Evolutionary conservation across 2,113 vertebrate genomes (phyloP).

Genomic region (Aegotheles bennettii): DNA sequence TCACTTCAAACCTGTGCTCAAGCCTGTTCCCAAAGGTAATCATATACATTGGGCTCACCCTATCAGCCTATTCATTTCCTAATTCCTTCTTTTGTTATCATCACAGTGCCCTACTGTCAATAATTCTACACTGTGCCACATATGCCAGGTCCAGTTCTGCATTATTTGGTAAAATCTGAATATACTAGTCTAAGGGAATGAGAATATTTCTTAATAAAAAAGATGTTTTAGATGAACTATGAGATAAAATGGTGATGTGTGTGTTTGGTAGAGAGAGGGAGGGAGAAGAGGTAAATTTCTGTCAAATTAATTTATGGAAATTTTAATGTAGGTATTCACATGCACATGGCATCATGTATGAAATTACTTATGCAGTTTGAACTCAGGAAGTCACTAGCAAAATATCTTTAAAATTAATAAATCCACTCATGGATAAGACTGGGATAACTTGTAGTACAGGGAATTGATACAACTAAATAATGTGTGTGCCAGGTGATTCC

Average conservation of each 20-base stretch:
- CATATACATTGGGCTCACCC: neutral
- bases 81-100: neutral
- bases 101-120: neutral
- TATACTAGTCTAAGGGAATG: neutral
- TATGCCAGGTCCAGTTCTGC: neutral
- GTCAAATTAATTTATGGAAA: neutral
- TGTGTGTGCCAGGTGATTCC: neutral
- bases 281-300: neutral
- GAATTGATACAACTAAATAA: neutral
- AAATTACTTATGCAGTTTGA: neutral
- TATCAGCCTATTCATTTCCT: neutral
- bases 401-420: neutral
- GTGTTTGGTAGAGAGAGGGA: neutral
- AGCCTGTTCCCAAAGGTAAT: neutral
- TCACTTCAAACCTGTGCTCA: neutral
- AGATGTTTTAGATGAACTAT: neutral
- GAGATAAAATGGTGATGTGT: neutral
- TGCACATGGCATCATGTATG: rapidly evolving
- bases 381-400: neutral
- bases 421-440: neutral
- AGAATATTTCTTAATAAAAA: neutral
- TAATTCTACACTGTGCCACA: neutral
- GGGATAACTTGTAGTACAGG: neutral
- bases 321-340: neutral
- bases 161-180: neutral